Evolutionary conservation across 2,797 vertebrate species (phyloP).

Genomic region (Sebastolobus alascanus): DNA sequence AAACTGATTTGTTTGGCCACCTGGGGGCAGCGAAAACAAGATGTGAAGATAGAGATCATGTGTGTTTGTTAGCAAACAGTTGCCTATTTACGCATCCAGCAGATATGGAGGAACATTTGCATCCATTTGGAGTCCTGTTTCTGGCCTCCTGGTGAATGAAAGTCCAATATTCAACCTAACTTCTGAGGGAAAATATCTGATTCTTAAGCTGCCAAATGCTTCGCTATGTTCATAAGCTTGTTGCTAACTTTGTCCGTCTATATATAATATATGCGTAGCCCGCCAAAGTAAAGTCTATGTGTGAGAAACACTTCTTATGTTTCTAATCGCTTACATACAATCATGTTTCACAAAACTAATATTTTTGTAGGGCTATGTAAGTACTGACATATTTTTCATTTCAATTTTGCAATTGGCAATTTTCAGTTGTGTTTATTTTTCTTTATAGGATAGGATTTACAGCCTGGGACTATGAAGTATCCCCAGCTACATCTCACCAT

Average conservation of each 20-base stretch:
- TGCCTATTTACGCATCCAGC: neutral
- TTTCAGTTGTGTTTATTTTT: slow-evolving; percentile 7
- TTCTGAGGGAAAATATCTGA: neutral
- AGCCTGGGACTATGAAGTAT: neutral
- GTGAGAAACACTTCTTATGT: too few species aligned
- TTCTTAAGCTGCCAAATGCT: too few species aligned
- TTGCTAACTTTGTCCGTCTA: neutral
- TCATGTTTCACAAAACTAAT: too few species aligned
- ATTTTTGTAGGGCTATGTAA: too few species aligned
- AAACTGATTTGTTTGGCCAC: neutral
- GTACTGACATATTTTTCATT: too few species aligned
- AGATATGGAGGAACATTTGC: neutral
- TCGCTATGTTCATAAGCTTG: neutral
- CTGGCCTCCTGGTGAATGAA: neutral
- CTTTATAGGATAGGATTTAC: slow-evolving; percentile 3
- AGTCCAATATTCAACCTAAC: neutral
- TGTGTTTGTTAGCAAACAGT: neutral
- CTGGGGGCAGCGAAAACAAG: neutral
- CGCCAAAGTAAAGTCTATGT: too few species aligned
- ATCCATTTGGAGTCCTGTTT: neutral
- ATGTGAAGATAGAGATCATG: neutral
- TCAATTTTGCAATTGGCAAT: too few species aligned
- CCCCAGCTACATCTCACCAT: slow-evolving; percentile 5
- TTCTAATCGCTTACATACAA: too few species aligned
- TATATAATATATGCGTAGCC: too few species aligned